Percentiles rank a stretch among this genome's conserved stretches.
Evolutionary conservation across 2,797 vertebrate genomes (phyloP).

Genomic region (Cyclopterus lumpus): DNA sequence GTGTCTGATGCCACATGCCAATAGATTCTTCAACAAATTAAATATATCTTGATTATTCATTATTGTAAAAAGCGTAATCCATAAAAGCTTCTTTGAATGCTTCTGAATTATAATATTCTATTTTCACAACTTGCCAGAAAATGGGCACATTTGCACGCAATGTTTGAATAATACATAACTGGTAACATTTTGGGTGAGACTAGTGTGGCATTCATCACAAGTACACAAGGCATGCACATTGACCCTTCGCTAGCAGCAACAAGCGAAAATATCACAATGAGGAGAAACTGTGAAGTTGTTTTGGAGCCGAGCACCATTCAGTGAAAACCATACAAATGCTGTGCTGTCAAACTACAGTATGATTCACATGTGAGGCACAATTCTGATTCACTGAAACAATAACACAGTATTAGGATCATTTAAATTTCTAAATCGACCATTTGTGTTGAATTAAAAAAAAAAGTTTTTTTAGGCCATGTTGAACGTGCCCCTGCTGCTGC

Average conservation of each 20-base stretch:
- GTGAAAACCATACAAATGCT: background rate
- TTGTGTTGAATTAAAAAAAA: background rate
- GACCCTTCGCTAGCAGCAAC: background rate
- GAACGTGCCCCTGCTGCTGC: background rate
- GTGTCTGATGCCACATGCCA: constrained; percentile 3
- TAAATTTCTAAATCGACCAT: background rate
- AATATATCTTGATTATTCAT: background rate
- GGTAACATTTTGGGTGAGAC: background rate
- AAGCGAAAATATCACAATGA: background rate
- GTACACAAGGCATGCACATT: background rate
- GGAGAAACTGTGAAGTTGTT: background rate
- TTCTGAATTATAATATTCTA: background rate
- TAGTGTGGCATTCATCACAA: background rate
- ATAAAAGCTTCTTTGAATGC: background rate
- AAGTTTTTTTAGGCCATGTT: background rate
- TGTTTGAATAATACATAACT: background rate
- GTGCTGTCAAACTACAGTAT: background rate
- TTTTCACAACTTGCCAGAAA: background rate
- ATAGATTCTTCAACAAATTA: background rate
- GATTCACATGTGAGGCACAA: constrained; percentile 1
- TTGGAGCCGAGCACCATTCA: background rate
- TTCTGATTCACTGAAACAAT: background rate
- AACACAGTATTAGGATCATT: background rate
- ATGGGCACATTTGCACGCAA: background rate
- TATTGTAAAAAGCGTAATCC: background rate